These are phyloP conservation scores for Leptopilina boulardi DNA, from an alignment of 1,140 invertebrate genomes.

Conservation along the genomic window DNA sequence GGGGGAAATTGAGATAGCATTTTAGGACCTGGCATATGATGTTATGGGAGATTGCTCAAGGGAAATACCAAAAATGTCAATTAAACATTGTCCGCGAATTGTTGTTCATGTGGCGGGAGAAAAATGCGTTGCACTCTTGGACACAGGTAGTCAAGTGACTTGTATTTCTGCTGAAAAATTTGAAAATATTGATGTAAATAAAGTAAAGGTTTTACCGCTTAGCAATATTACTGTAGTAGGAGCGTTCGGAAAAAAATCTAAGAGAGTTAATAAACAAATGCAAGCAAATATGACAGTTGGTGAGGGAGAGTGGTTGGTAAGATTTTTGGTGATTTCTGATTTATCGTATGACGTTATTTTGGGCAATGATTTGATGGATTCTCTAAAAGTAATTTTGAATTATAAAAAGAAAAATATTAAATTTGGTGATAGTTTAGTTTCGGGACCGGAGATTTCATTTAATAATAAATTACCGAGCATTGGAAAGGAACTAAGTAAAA, in stretches of 20 bases:
- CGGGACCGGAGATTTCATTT: neutral
- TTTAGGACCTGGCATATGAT: neutral
- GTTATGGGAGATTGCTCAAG: neutral
- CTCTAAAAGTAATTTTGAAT: neutral
- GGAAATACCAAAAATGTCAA: too few relatives aligned
- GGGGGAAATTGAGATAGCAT: neutral
- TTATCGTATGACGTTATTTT: neutral
- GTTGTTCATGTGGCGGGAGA: too few relatives aligned
- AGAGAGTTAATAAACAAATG: neutral
- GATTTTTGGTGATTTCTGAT: neutral
- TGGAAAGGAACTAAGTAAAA: neutral
- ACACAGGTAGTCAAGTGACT: neutral
- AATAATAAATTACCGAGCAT: neutral
- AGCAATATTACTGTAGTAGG: neutral
- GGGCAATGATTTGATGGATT: neutral
- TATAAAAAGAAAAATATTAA: neutral
- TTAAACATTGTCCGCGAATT: neutral
- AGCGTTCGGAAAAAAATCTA: neutral
- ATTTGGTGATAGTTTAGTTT: neutral
- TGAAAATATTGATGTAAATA: neutral
- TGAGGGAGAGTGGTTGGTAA: neutral
- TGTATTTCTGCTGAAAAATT: neutral
- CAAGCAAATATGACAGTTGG: neutral
- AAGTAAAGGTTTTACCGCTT: neutral
- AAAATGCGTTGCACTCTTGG: neutral